Evolutionary conservation across 2,888 invertebrate genomes (phyloP), one percentile per base, ranked within the genome.

Genomic region (Aleiodes testaceus): DNA sequence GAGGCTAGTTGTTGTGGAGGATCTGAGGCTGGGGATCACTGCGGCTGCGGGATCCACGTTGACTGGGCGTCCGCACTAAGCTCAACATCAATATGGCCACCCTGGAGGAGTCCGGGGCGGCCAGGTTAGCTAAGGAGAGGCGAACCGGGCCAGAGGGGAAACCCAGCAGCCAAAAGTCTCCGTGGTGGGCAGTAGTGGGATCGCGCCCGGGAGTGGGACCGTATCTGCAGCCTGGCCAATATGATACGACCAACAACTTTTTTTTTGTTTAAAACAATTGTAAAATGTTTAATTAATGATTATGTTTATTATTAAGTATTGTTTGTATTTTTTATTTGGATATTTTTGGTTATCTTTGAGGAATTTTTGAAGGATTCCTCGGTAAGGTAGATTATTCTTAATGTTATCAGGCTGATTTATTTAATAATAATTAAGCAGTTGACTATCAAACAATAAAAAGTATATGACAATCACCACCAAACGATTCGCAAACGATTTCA

Each of bases 141-240:
- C 94, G 97, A 90, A 97, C 91, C 94, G 97, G 97, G 96, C 95
- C 96, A 97, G 97, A 93, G 95, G 95, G 95, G 97, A 94, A 95
- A 97, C 95, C 93, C 95, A 97, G 97, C 97, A 97, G 96, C 96
- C 96, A 97, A 97, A 96, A 97, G 96, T 95, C 94, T 93, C 96
- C 96, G 96, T 95, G 96, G 95, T 92, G 93, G 91, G 95, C 96
- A 96, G 97, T 97, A 96, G 96, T 94, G 95, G 97, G 96, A 95
- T 95, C 93, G 97, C 97, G 95, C 93, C 95, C 93, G 94, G 95
- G 97, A 97, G 96, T 95, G 94, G 91, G 92, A 90, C 91, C 92
- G 93, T 92, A 93, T 91, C 92, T 90, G 89, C 93, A 97, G 96
- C 97, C 95, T 90, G 92, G 89, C 91, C 92, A 91, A 94, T 88